phyloP scores from a whole-genome alignment of 2,888 invertebrate species.

The Acanthoscelides obtectus region DNA sequence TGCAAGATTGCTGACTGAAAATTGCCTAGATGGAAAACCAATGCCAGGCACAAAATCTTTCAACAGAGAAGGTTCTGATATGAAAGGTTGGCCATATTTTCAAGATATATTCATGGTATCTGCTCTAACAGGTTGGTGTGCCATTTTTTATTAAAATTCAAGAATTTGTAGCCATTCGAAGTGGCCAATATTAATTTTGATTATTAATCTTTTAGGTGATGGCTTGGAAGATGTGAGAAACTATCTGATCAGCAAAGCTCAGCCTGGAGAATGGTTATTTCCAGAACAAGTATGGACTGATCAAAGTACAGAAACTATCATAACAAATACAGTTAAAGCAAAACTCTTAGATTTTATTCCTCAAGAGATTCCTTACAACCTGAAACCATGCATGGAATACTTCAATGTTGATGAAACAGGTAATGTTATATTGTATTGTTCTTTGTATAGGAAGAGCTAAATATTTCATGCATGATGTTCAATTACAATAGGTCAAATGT shows the following conservation, averaged over 20 bases:
- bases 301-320: constrained; percentile 64
- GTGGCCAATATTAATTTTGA: too few relatives aligned
- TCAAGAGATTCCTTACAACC: constrained; percentile 80
- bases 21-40: constrained; percentile 38
- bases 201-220: constrained; percentile 34
- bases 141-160: background rate
- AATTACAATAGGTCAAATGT: too few relatives aligned
- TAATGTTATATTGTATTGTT: too few relatives aligned
- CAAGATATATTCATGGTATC: constrained; percentile 89
- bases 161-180: too few relatives aligned
- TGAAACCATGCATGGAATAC: constrained; percentile 64
- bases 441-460: too few relatives aligned
- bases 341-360: constrained; percentile 78
- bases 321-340: constrained; percentile 72
- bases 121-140: constrained; percentile 59
- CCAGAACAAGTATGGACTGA: constrained; percentile 66
- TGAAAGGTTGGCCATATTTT: constrained; percentile 70
- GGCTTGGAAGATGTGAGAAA: constrained; percentile 46
- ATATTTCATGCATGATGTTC: too few relatives aligned
- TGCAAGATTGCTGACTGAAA: constrained; percentile 64
- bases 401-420: constrained; percentile 57
- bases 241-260: constrained; percentile 64
- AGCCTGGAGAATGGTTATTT: constrained; percentile 64
- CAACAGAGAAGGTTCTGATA: constrained; percentile 24
- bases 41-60: constrained; percentile 25